Evolutionary conservation across 2,888 invertebrate species (phyloP), one percentile per base, ranked within the genome.

Genomic region (Melinopterus prodromus): DNA sequence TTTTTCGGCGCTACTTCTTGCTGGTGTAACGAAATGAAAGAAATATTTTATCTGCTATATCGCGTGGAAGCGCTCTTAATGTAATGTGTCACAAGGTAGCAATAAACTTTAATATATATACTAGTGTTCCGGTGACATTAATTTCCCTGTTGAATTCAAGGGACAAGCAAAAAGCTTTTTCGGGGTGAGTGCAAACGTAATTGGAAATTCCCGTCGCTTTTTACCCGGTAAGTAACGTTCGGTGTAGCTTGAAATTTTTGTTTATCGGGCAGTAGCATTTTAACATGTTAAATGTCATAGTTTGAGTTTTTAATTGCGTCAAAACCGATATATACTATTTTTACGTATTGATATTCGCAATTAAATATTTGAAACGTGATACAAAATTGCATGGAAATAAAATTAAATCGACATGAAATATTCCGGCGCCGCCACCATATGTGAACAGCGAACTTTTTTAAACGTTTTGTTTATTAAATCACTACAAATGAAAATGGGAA

Each of bases 1-100:
- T 71, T 71, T 71, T 35, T n/a, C 12, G 6, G 12, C 35, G 71
- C 12, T 71, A 70, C 6, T 70, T 70, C 16, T 70, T 70, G 70
- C 16, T 4, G 71, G 71, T 71, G 35, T 71, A 71, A 71, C 35
- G 71, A 71, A 71, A 26, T 53, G 53, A 53, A 53, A 53, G 53
- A 53, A 53, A 9, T 53, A 53, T 12, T 53, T 53, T 53, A 53
- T 53, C 53, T 53, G 53, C 53, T 53, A 53, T 53, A 53, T 53
- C 53, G 53, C 12, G 7, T 53, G 9, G 53, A 53, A 53, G 53
- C 12, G 53, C 36, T 35, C 74, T 74, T 36, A 74, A 74, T 35
- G 74, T 74, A 74, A 74, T 74, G 74, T 74, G 74, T 37, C 74
- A 74, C 74, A 74, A 74, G 74, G 37, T 74, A 35, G 36, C 26